Base-by-base conservation (phyloP, 2,888 invertebrate genomes). In the Physocephala rufipes region DNA sequence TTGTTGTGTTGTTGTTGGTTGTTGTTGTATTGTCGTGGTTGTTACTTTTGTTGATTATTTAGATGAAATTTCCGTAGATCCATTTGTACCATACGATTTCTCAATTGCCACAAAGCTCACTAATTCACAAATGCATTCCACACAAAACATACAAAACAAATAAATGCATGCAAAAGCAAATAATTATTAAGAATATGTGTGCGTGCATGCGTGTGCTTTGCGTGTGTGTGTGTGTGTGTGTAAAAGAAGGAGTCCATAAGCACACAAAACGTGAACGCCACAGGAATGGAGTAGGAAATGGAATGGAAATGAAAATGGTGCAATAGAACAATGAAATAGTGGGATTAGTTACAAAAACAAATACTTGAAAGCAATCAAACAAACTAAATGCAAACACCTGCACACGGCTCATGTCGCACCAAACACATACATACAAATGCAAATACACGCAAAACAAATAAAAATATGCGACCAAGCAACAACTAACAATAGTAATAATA, bases 291-390 rank as follows among this genome's bases (percentile, higher is more conserved):
- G 9, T 36, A 9, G 5, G 36, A 36, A 36, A 7, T 4, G 36
- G 36, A 36, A 36, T 36, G 36, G 36, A 9, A 36, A 4, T 36
- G 36, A 36, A 36, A 36, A 36, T 36, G 36, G 36, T 7, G 36
- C 36, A 36, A 7, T 36, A 9, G 9, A 36, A 9, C 36, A 9
- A 4, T 36, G 36, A 36, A 36, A 36, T 9, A 7, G 4, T 36
- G 36, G 36, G 9, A 36, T 36, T 36, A 36, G 70, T 68, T 55
- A 58, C 13, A 36, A 53, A 36, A 55, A 51, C 58, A 72, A 71
- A 74, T 70, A 71, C 74, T 68, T 66, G 64, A 59, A 63, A 53
- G 21, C 59, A 45, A 28, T 49, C 59, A 43, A 19, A 53, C 53
- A 26, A n/a, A 58, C 64, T 5, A 49, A 24, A 55, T n/a, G 47